These are phyloP conservation scores for Chunga burmeisteri DNA, from an alignment of 2,113 vertebrate genomes.

Conservation along the genomic window DNA sequence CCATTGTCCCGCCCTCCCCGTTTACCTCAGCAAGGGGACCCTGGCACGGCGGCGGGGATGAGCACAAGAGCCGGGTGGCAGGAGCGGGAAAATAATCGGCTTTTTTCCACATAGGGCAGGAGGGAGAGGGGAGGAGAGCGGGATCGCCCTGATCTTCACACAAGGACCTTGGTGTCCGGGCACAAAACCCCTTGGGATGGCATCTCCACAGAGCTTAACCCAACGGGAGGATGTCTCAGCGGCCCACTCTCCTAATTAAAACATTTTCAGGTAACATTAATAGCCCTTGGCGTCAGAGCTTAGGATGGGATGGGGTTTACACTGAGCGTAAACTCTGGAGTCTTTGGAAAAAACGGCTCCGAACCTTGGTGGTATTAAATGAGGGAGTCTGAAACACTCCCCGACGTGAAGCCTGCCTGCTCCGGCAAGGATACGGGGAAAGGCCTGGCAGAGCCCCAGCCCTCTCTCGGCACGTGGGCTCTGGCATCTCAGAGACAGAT, in stretches of 20 bases:
- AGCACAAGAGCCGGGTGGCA: rapidly evolving
- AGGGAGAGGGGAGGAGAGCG: neutral
- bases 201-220: neutral
- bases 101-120: too few species aligned
- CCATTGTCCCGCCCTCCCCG: neutral
- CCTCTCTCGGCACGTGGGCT: neutral
- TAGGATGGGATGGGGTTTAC: neutral
- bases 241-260: neutral
- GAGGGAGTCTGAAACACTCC: too few species aligned
- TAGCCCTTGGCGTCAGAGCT: rapidly evolving
- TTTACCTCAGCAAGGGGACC: neutral
- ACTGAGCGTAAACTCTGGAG: neutral
- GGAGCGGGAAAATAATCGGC: neutral
- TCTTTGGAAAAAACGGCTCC: neutral
- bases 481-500: conserved; percentile 32
- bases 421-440: too few species aligned
- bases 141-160: neutral
- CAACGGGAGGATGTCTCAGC: rapidly evolving
- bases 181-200: neutral
- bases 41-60: rapidly evolving
- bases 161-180: too few species aligned
- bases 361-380: too few species aligned
- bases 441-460: neutral
- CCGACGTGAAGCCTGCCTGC: too few species aligned
- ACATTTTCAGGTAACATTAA: neutral